Conservation (phyloP, 2,797 vertebrate species). For the Siniperca obscura region DNA sequence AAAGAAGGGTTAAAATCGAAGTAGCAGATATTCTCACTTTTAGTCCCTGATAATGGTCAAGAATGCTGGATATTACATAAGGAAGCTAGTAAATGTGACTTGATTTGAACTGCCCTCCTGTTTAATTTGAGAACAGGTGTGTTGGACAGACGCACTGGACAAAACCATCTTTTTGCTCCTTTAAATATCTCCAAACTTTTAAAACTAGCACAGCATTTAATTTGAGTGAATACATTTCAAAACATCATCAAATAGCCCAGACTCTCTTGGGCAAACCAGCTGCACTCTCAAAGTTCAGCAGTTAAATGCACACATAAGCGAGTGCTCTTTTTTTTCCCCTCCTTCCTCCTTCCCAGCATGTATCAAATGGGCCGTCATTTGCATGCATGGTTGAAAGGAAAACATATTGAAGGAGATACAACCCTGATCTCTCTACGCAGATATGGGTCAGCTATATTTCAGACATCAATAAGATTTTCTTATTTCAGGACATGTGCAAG, state of each 20-base stretch:
- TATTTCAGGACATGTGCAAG: constrained; percentile 65
- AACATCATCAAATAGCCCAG: constrained; percentile 67
- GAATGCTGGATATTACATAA: background rate
- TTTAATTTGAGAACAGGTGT: constrained; percentile 24
- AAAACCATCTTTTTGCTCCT: constrained; percentile 24
- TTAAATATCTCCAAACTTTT: constrained; percentile 49
- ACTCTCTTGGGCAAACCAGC: constrained; percentile 59
- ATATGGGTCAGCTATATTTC: constrained; percentile 70
- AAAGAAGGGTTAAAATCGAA: background rate
- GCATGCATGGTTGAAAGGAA: constrained; percentile 68
- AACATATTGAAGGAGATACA: constrained; percentile 64
- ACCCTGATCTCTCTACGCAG: constrained; percentile 47
- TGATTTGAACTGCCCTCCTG: constrained; percentile 18
- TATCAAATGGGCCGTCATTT: constrained; percentile 67
- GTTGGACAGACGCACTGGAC: constrained; percentile 17
- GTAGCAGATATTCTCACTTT: background rate
- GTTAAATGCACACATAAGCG: constrained; percentile 70
- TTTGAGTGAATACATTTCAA: constrained; percentile 58
- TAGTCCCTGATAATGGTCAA: background rate
- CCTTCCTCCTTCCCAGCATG: constrained; percentile 25
- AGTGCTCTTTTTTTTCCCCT: background rate
- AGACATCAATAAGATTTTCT: constrained; percentile 75
- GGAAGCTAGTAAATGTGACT: background rate
- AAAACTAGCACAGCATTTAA: constrained; percentile 47
- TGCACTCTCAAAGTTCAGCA: constrained; percentile 66